Evolutionary conservation across 2,113 vertebrate species (phyloP).

Genomic region (Tetraodon nigroviridis): DNA sequence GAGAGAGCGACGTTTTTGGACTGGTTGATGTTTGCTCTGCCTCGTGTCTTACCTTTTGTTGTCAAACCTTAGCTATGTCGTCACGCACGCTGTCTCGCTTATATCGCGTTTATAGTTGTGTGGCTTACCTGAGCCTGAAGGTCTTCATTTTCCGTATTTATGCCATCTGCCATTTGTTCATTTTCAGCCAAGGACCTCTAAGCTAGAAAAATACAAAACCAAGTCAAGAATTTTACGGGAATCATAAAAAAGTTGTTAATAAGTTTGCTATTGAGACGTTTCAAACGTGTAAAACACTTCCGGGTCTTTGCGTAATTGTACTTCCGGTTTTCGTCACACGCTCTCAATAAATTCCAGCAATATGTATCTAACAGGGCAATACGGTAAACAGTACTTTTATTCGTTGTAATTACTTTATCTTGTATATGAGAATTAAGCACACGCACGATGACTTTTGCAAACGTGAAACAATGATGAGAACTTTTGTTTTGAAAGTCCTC

Average conservation of each 20-base stretch:
- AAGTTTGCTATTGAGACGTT: neutral
- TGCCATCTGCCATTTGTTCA: conserved; percentile 47
- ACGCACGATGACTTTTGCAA: neutral
- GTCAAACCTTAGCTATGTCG: neutral
- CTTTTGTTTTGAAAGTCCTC: conserved; percentile 52
- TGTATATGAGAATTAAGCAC: neutral
- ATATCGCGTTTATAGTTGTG: too few relatives aligned
- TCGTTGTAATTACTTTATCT: neutral
- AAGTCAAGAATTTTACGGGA: neutral
- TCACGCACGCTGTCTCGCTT: conserved; percentile 8
- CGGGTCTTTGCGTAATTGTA: neutral
- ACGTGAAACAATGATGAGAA: rapidly evolving
- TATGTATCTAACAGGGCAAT: neutral
- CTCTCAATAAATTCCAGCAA: neutral
- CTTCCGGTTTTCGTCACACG: conserved; percentile 27
- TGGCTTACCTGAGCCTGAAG: conserved; percentile 69
- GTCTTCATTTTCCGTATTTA: conserved; percentile 56
- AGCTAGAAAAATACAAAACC: neutral
- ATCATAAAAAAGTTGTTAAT: neutral
- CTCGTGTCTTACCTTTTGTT: too few relatives aligned
- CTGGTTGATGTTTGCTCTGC: too few relatives aligned
- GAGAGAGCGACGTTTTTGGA: too few relatives aligned
- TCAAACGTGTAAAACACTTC: neutral
- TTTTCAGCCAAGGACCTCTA: neutral
- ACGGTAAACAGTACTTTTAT: neutral